Evolutionary conservation across 2,113 vertebrate genomes (phyloP).

Genomic region (Mirza zaza): DNA sequence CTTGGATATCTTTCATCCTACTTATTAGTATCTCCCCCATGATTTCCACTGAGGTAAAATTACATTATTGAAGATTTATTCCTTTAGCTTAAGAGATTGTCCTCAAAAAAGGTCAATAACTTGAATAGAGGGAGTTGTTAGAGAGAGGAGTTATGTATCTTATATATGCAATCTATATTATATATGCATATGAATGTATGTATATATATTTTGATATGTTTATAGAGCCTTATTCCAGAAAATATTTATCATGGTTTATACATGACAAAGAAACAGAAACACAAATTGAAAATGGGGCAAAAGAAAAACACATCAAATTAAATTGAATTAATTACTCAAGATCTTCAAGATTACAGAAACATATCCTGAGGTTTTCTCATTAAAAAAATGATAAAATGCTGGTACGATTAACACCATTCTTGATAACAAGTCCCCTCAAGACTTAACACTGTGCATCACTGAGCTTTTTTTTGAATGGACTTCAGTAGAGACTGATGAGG

Average conservation of each 20-base stretch:
- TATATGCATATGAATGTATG: not conserved
- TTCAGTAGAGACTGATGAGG: not conserved
- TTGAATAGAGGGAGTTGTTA: not conserved
- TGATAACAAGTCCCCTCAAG: not conserved
- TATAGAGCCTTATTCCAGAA: not conserved
- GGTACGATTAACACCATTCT: not conserved
- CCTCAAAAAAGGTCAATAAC: not conserved
- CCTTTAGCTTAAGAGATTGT: not conserved
- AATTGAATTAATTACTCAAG: not conserved
- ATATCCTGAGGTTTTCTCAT: not conserved
- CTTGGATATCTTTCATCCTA: not conserved
- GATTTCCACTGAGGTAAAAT: not conserved
- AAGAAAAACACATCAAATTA: conserved; percentile 14
- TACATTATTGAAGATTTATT: not conserved
- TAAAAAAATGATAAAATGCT: conserved; percentile 22
- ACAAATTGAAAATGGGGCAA: not conserved
- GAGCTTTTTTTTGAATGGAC: not conserved
- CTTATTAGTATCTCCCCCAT: not conserved
- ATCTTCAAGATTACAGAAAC: not conserved
- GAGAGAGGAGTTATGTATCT: not conserved
- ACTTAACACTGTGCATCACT: not conserved
- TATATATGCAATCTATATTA: not conserved
- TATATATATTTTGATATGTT: not conserved
- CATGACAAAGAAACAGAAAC: not conserved
- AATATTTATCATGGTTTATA: not conserved